Conservation (phyloP, 2,113 vertebrate genomes). For the Xiphorhynchus elegans region DNA sequence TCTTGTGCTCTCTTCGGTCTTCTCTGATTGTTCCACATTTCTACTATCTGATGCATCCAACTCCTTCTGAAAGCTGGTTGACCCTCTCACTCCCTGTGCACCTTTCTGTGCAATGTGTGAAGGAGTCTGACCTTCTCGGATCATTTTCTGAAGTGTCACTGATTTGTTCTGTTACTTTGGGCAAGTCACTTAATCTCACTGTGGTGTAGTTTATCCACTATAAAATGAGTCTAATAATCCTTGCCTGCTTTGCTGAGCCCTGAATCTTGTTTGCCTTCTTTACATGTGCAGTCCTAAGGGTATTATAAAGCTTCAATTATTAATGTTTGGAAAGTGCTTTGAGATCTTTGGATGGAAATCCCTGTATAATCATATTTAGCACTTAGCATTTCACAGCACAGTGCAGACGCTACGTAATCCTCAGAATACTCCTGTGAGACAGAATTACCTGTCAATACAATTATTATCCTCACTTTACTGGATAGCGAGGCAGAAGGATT, state of each 20-base stretch:
- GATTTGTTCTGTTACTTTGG: constrained; percentile 46
- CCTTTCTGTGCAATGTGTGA: not conserved
- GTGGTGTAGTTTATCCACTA: constrained; percentile 57
- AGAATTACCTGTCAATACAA: constrained; percentile 73
- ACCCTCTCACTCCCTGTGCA: not conserved
- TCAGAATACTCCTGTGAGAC: constrained; percentile 64
- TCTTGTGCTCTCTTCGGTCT: not conserved
- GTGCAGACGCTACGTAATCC: constrained; percentile 67
- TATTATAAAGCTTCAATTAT: constrained; percentile 70
- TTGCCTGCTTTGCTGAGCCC: constrained; percentile 60
- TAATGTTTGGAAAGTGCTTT: constrained; percentile 71
- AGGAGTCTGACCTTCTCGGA: not conserved
- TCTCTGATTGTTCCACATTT: not conserved
- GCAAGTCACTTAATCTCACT: constrained; percentile 57
- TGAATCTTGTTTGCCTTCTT: constrained; percentile 68
- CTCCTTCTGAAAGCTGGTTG: not conserved
- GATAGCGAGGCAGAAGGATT: constrained; percentile 57
- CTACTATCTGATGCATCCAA: not conserved
- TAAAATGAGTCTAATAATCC: constrained; percentile 67
- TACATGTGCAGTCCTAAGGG: constrained; percentile 63
- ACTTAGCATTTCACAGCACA: constrained; percentile 69
- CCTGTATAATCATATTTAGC: constrained; percentile 72
- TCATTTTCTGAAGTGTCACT: not conserved
- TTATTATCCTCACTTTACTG: constrained; percentile 70
- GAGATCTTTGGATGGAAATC: constrained; percentile 70